These are phyloP conservation scores for Cephus spinipes DNA, from an alignment of 2,888 invertebrate species.

Conservation along the genomic window DNA sequence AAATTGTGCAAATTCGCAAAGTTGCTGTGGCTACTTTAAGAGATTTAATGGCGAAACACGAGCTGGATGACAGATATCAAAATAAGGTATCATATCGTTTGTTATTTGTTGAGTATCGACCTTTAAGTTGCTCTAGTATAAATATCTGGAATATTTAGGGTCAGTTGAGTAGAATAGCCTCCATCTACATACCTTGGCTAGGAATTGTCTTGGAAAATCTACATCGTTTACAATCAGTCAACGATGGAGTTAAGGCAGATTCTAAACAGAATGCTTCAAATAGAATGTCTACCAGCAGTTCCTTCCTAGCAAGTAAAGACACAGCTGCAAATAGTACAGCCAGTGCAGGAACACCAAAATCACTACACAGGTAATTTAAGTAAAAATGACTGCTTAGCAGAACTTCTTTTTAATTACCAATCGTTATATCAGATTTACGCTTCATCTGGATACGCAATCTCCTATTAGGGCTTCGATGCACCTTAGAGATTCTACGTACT, in stretches of 20 bases:
- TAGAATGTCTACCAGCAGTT: slow-evolving; percentile 72
- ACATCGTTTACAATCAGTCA: slow-evolving; percentile 72
- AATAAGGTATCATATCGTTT: slow-evolving; percentile 70
- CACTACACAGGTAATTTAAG: slow-evolving; percentile 50
- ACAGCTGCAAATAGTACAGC: slow-evolving; percentile 59
- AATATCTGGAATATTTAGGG: slow-evolving; percentile 75
- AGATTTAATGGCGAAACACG: slow-evolving; percentile 92
- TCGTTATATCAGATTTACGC: slow-evolving; percentile 70
- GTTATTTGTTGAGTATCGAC: neutral
- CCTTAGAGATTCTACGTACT: slow-evolving; percentile 80
- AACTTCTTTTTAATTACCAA: neutral
- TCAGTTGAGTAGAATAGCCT: slow-evolving; percentile 85
- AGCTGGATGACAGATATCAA: slow-evolving; percentile 91
- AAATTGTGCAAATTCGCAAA: slow-evolving; percentile 85
- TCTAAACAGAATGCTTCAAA: slow-evolving; percentile 65
- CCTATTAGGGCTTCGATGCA: slow-evolving; percentile 78
- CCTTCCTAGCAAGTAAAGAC: slow-evolving; percentile 71
- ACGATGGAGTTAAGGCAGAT: slow-evolving; percentile 64
- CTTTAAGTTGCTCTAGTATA: neutral
- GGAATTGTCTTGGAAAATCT: slow-evolving; percentile 90
- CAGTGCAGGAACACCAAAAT: slow-evolving; percentile 54
- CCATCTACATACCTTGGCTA: slow-evolving; percentile 92
- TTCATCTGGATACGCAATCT: slow-evolving; percentile 79
- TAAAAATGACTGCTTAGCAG: neutral
- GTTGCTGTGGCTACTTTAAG: slow-evolving; percentile 84